phyloP scores from a whole-genome alignment of 2,888 invertebrate genomes.

The Petrolisthes cinctipes region DNA sequence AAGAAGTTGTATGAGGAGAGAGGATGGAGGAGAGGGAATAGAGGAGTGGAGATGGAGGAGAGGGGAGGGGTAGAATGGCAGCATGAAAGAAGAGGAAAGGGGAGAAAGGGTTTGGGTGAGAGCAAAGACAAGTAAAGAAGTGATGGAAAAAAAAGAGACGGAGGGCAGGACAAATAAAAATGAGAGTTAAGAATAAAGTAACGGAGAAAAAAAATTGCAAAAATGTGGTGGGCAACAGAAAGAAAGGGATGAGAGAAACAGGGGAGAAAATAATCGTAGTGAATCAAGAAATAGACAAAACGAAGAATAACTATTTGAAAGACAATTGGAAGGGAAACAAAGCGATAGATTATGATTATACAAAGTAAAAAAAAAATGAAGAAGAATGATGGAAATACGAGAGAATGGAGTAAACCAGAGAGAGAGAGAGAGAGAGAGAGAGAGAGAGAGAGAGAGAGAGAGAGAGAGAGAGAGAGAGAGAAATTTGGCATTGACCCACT shows the following conservation, averaged over 20 bases:
- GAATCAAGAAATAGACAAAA: not conserved
- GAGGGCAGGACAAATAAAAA: not conserved
- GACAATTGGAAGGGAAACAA: not conserved
- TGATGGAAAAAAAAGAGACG: not conserved
- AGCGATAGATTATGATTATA: not conserved
- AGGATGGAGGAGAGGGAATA: not conserved
- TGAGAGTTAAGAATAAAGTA: not conserved
- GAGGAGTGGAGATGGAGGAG: not conserved
- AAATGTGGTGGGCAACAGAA: not conserved
- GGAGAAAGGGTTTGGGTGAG: not conserved
- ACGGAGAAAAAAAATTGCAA: not conserved
- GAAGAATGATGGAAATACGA: not conserved
- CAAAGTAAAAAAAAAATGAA: not conserved
- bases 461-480: constrained; percentile 1
- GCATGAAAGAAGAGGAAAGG: not conserved
- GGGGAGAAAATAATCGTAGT: not conserved
- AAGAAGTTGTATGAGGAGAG: not conserved
- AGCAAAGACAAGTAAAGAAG: not conserved
- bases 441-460: constrained; percentile 1
- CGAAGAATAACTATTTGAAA: not conserved
- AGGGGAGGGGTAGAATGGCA: not conserved
- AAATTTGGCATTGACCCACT: not conserved
- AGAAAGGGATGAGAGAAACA: not conserved
- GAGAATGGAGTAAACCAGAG: not conserved
- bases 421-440: not conserved